Base-by-base conservation (phyloP, 2,113 vertebrate species). In the Protomyctophum bolini region DNA sequence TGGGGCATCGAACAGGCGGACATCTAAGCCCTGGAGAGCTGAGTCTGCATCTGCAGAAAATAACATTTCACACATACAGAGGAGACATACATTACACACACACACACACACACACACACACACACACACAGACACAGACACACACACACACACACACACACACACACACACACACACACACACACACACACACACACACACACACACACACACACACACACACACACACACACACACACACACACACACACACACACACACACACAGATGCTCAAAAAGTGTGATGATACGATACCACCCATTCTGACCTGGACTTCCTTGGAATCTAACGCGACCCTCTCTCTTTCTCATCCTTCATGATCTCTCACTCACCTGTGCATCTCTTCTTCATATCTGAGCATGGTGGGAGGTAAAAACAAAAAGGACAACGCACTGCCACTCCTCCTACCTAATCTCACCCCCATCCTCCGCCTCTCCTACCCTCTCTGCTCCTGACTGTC, bases 41-140 rank as follows among this genome's bases (percentile, higher is more conserved):
- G 76, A 81, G 82, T 73, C 60, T 70, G 82, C 80, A 79, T 73
- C 60, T 70, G 82, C 80, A 79, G 73, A 79, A 83, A 86, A 77
- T 14, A 28, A 56, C 73, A 70, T 73, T 83, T 80, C 69, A 79
- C 61, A 51, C 59, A 50, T 29, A 1, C 70, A 73, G 56, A 69
- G 15, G 58, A 58, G 55, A 61, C 60, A 76, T 59, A 59, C 56
- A 68, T 29, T 49, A 72, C 50, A 68, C 29, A 70, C 45, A 68
- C 28, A 71, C 62, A 75, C 10, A 69, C 0, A 57, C 6, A 47
- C 41, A 71, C 66, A 33, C 73, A 75, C 60, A 73, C 54, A 76
- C 70, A 52, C 73, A 70, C 65, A 79, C 45, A 55, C 9, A 54
- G 60, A 62, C 57, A 48, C 52, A 29, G 49, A 21, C 49, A 51